Conservation (phyloP, 2,888 invertebrate species). For the Melangyna quadrimaculata region DNA sequence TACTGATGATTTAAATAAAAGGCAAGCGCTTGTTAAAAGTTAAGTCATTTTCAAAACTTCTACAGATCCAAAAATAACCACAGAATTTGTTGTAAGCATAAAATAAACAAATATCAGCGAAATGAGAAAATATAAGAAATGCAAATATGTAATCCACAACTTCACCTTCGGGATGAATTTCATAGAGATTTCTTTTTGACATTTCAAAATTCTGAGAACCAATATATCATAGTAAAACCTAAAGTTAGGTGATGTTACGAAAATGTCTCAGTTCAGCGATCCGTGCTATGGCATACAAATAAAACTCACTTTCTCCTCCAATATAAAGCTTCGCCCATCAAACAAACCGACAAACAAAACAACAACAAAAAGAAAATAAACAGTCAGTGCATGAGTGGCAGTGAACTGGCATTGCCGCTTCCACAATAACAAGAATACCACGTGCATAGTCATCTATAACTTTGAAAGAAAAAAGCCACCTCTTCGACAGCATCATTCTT, state of each 20-base stretch:
- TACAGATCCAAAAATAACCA: too few species aligned
- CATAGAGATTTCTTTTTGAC: constrained; percentile 9
- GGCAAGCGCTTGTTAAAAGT: too few species aligned
- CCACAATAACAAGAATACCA: constrained; percentile 5
- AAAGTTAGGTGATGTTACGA: not conserved
- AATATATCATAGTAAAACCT: constrained; percentile 10
- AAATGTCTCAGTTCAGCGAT: constrained; percentile 14
- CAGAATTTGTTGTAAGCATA: too few species aligned
- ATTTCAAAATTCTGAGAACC: not conserved
- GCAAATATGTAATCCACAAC: too few species aligned
- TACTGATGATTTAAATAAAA: too few species aligned
- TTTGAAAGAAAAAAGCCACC: constrained; percentile 4
- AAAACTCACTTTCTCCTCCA: constrained; percentile 32
- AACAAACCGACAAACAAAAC: not conserved
- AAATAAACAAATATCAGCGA: too few species aligned
- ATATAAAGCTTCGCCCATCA: constrained; percentile 40
- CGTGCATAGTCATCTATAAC: constrained; percentile 29
- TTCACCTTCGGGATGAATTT: not conserved
- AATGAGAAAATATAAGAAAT: too few species aligned
- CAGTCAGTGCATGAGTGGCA: constrained; percentile 36
- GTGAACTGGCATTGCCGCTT: constrained; percentile 34
- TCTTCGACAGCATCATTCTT: constrained; percentile 15
- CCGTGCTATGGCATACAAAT: not conserved
- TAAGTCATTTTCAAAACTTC: too few species aligned
- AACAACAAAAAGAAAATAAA: not conserved